Conservation (phyloP, 35 echinoderm and acorn worm species). For the Chiridota heheva region DNA sequence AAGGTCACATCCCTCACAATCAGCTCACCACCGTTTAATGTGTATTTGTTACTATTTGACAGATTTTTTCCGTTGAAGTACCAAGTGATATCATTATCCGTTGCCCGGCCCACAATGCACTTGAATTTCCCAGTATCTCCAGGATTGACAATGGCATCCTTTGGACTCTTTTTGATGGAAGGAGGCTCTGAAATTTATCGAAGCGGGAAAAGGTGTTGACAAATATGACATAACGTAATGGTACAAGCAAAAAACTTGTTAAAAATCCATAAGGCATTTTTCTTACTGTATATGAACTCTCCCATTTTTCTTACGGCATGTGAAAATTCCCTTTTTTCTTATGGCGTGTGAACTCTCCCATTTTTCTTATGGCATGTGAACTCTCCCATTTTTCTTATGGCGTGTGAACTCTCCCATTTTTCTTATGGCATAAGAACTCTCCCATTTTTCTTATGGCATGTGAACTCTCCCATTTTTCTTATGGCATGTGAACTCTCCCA, state of each 20-base stretch:
- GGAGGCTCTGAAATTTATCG: slow-evolving; percentile 45
- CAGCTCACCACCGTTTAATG: slow-evolving; percentile 37
- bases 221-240: not conserved
- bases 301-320: not conserved
- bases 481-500: no score
- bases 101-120: slow-evolving; percentile 57
- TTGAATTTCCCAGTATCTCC: slow-evolving; percentile 60
- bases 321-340: not conserved
- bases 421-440: no score
- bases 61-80: slow-evolving; percentile 59
- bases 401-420: no score
- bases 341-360: no score
- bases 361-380: no score
- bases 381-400: not conserved
- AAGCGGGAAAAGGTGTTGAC: not conserved
- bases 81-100: slow-evolving; percentile 60
- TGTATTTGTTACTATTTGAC: slow-evolving; percentile 52
- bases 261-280: not conserved
- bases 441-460: no score
- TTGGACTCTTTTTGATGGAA: slow-evolving; percentile 57
- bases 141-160: slow-evolving; percentile 42
- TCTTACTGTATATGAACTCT: not conserved
- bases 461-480: no score
- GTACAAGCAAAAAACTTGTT: not conserved
- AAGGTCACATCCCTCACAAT: slow-evolving; percentile 49